Percentiles rank a stretch among this genome's conserved stretches.
phyloP scores from a whole-genome alignment of 2,888 invertebrate genomes.

The Mechanitis messenoides region DNA sequence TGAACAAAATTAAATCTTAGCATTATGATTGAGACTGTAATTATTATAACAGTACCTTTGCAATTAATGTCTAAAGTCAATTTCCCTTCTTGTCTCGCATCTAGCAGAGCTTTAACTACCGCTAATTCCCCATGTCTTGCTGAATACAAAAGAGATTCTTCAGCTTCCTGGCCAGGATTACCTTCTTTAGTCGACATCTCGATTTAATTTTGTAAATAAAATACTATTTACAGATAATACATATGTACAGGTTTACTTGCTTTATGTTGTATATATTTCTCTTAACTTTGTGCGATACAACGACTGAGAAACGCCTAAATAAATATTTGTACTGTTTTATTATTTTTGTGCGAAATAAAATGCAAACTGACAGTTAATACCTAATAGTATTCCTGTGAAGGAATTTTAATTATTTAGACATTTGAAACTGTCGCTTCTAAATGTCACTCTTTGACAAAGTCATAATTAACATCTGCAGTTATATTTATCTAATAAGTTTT shows the following conservation, averaged over 20 bases:
- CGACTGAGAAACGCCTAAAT: background rate
- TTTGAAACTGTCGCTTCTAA: conserved; percentile 4
- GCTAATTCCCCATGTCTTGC: conserved; percentile 78
- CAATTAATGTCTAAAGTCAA: conserved; percentile 78
- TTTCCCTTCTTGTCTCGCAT: conserved; percentile 68
- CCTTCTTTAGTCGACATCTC: conserved; percentile 49
- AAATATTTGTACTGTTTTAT: background rate
- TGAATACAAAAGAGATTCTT: conserved; percentile 77
- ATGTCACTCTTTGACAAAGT: conserved; percentile 1
- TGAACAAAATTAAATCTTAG: too few relatives aligned
- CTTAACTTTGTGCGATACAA: background rate
- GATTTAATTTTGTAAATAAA: background rate
- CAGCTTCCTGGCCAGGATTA: conserved; percentile 56
- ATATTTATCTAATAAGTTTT: too few relatives aligned
- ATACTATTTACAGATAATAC: background rate
- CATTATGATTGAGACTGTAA: too few relatives aligned
- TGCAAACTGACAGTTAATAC: background rate
- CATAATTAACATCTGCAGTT: background rate
- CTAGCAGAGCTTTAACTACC: conserved; percentile 73
- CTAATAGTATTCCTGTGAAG: too few relatives aligned
- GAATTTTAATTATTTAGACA: too few relatives aligned
- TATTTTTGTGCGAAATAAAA: conserved; percentile 5
- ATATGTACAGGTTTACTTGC: background rate
- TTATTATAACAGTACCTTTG: conserved; percentile 66
- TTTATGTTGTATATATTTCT: background rate